Evolutionary conservation across 2,113 vertebrate genomes (phyloP), one percentile per base, ranked within the genome.

Genomic region (Planiliza haematocheilus): DNA sequence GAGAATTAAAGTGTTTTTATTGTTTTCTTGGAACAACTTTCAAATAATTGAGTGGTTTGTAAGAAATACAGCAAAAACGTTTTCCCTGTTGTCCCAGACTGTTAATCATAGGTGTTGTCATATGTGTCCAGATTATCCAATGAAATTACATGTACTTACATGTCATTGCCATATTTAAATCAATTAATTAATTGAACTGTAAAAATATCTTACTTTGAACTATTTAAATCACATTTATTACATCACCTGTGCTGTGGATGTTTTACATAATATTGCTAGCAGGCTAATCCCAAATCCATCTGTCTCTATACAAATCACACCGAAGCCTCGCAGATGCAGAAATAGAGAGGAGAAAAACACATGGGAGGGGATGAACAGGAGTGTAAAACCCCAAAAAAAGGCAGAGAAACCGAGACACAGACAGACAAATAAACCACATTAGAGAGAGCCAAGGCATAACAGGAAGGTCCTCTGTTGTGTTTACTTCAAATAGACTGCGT

Each of bases 391-490:
- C n/a, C n/a, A 70, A 70, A 16, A 81, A 74, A 67, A 70, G 46
- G 64, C 66, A 83, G 43, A 37, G 45, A 66, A 36, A 65, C 66
- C 52, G 42, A 69, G 65, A 82, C 57, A 82, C 20, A 79, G 70
- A 81, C 62, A 60, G 67, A 74, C 18, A 80, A 81, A 81, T 81
- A 81, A 77, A 84, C 74, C 21, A 70, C 69, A 58, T 57, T 51
- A 74, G n/a, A 56, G 36, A 55, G 52, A 69, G 61, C 52, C 39
- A 46, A 71, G 69, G 46, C 64, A 70, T 53, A 88, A 84, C 91
- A 92, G 88, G 88, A 93, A 91, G 74, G 72, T 36, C 66, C 80
- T 87, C 77, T 90, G 76, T 86, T 88, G 69, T 64, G 74, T 87
- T 74, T 38, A 71, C 78, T 86, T 83, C 80, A 86, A 88, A 89